Evolutionary conservation across 2,888 invertebrate genomes (phyloP).

Genomic region (Synanthedon myopaeformis): DNA sequence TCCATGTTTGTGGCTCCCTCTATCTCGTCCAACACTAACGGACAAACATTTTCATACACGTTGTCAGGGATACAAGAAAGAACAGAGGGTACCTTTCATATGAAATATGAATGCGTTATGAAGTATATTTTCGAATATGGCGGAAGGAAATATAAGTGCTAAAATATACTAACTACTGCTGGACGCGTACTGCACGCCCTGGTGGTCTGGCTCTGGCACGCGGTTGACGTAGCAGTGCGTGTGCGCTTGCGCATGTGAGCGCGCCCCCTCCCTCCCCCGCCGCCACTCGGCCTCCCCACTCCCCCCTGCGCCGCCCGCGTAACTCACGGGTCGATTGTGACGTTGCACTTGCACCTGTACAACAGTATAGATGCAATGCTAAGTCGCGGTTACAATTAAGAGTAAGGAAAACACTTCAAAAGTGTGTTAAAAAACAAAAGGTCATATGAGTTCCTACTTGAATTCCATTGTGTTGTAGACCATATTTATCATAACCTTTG

Average conservation of each 20-base stretch:
- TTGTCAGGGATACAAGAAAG: too few relatives aligned
- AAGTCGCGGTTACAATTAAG: too few relatives aligned
- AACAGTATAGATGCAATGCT: neutral
- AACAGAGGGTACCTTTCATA: too few relatives aligned
- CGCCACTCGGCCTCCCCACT: constrained; percentile 26
- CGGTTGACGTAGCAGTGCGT: constrained; percentile 11
- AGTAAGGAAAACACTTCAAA: too few relatives aligned
- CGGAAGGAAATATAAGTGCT: neutral
- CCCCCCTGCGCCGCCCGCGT: constrained; percentile 24
- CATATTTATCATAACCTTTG: too few relatives aligned
- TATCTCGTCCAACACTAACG: constrained; percentile 72
- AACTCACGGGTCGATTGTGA: constrained; percentile 50
- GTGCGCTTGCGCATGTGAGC: neutral
- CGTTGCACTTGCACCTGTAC: constrained; percentile 40
- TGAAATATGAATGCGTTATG: too few relatives aligned
- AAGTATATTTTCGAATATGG: too few relatives aligned
- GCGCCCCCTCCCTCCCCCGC: constrained; percentile 1
- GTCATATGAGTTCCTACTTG: too few relatives aligned
- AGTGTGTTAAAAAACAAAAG: too few relatives aligned
- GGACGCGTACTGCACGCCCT: constrained; percentile 71
- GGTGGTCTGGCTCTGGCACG: constrained; percentile 27
- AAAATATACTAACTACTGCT: constrained; percentile 70
- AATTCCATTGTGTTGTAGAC: too few relatives aligned
- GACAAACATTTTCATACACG: neutral
- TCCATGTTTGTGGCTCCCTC: constrained; percentile 53